Conservation (phyloP, 2,888 invertebrate genomes). For the Nomada hirtipes region DNA sequence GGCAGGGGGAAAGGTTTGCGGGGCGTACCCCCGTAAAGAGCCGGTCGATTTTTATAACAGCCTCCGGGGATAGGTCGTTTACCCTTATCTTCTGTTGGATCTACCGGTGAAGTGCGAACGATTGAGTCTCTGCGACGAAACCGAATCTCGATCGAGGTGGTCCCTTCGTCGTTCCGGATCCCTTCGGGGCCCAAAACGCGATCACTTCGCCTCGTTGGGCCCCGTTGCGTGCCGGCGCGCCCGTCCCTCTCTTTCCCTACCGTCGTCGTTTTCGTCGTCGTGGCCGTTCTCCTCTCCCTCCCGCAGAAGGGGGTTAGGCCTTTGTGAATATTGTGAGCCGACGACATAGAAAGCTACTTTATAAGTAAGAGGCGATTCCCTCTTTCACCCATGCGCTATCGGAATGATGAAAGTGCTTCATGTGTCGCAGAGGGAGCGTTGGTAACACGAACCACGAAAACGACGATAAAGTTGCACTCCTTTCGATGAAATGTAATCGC, state of each 20-base stretch:
- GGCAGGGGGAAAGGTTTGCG: neutral
- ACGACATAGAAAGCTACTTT: constrained; percentile 50
- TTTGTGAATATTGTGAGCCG: constrained; percentile 40
- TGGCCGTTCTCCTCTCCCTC: constrained; percentile 10
- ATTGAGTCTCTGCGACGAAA: constrained; percentile 65
- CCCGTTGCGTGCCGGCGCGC: constrained; percentile 50
- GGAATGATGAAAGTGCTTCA: neutral
- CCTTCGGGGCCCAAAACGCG: constrained; percentile 41
- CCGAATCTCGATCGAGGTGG: constrained; percentile 74
- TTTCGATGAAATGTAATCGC: neutral
- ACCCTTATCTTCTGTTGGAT: constrained; percentile 53
- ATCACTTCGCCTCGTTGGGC: constrained; percentile 55
- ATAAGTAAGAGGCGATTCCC: constrained; percentile 11
- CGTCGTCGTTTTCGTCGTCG: constrained; percentile 14
- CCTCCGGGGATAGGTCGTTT: constrained; percentile 39
- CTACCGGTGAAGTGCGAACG: constrained; percentile 65
- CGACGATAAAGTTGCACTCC: constrained; percentile 36
- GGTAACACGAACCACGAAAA: constrained; percentile 20
- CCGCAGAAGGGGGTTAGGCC: constrained; percentile 24
- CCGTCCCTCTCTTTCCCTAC: constrained; percentile 39
- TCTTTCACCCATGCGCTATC: neutral
- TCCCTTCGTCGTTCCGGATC: constrained; percentile 54
- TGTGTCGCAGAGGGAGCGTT: neutral
- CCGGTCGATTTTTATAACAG: constrained; percentile 30
- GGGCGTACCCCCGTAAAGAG: constrained; percentile 5